Percentiles rank a stretch among this genome's conserved stretches.
phyloP scores from a whole-genome alignment of 2,888 invertebrate genomes.

The Nebria salina region DNA sequence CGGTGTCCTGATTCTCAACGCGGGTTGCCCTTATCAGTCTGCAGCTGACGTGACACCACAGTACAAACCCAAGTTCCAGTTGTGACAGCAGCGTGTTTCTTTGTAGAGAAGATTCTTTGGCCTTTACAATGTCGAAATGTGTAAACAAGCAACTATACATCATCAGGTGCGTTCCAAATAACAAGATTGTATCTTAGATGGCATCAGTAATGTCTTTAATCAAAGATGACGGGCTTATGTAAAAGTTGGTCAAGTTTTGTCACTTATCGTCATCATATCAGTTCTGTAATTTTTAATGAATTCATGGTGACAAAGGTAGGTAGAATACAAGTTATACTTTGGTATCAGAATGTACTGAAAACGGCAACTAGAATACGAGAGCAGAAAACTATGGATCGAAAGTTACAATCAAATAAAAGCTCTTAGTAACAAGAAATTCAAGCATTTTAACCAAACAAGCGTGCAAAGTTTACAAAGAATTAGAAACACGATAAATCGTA shows the following conservation, averaged over 20 bases:
- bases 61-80: neutral
- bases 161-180: slow-evolving; percentile 23
- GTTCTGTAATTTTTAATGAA: no score
- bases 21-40: slow-evolving; percentile 32
- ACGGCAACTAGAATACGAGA: no score
- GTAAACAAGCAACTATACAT: slow-evolving; percentile 21
- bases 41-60: slow-evolving; percentile 23
- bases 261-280: no score
- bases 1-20: slow-evolving; percentile 27
- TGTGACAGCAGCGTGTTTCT: neutral
- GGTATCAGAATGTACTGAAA: no score
- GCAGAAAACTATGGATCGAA: no score
- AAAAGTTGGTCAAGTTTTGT: neutral
- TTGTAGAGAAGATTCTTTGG: neutral
- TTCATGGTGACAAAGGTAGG: neutral
- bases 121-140: neutral
- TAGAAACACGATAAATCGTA: neutral
- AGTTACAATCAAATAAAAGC: no score
- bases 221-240: slow-evolving; percentile 16
- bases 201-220: slow-evolving; percentile 11
- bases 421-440: no score
- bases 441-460: no score
- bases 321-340: no score
- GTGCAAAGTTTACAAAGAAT: no score
- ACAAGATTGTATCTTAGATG: slow-evolving; percentile 41